Percentiles rank a stretch among this genome's conserved stretches.
Evolutionary conservation across 2,113 vertebrate species (phyloP).

Genomic region (Philantomba maxwellii): DNA sequence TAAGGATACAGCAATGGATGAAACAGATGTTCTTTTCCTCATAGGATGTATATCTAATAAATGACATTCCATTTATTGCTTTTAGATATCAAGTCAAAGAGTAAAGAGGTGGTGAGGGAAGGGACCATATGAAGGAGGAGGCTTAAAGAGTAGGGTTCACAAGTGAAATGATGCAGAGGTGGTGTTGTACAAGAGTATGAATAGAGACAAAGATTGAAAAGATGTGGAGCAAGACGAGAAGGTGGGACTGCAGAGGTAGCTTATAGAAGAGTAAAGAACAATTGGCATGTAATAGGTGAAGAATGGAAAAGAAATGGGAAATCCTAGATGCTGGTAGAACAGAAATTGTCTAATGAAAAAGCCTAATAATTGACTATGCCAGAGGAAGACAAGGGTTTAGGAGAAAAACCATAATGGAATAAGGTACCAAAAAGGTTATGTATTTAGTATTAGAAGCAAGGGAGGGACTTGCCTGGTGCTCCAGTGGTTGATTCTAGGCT

Average conservation of each 20-base stretch:
- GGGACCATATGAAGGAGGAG: neutral
- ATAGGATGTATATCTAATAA: neutral
- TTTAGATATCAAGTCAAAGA: neutral
- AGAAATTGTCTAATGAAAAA: neutral
- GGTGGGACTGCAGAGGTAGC: neutral
- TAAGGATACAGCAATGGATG: neutral
- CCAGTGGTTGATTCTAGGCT: neutral
- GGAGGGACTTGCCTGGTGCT: neutral
- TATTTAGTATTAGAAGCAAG: neutral
- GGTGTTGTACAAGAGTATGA: neutral
- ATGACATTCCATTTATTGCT: neutral
- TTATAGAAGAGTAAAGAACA: neutral
- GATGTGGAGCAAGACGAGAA: neutral
- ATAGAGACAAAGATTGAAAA: neutral
- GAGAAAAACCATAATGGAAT: neutral
- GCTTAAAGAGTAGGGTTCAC: neutral
- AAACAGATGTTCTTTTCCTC: neutral
- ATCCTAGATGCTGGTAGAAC: neutral
- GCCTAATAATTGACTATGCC: neutral
- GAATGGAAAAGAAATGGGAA: neutral
- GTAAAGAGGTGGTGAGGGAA: neutral
- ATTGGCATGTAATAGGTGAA: neutral
- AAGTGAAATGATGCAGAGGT: neutral
- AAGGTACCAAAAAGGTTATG: neutral
- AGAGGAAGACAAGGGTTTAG: neutral